These are phyloP conservation scores for Trisateles emortualis DNA, from an alignment of 2,888 invertebrate species.

Conservation along the genomic window DNA sequence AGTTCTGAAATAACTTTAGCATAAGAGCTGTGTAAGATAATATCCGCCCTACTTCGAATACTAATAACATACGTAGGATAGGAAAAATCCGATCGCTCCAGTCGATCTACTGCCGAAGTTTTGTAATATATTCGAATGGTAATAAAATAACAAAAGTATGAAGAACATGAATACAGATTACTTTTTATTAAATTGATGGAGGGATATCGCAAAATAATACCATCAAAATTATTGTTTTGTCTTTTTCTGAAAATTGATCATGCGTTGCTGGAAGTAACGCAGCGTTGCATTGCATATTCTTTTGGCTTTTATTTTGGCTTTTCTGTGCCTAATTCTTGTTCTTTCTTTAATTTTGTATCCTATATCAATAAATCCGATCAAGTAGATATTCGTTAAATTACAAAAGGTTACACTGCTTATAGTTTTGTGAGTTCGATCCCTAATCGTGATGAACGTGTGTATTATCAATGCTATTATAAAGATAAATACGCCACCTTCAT, in stretches of 20 bases:
- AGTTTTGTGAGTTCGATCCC: no score
- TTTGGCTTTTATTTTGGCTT: no score
- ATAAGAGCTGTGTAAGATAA: constrained; percentile 6
- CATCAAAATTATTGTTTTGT: constrained; percentile 2
- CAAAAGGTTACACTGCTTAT: no score
- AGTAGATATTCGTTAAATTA: no score
- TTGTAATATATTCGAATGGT: not conserved
- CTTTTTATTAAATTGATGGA: not conserved
- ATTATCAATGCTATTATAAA: no score
- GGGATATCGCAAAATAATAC: not conserved
- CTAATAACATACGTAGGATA: constrained; percentile 17
- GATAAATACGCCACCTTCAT: no score
- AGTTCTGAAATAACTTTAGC: constrained; percentile 19
- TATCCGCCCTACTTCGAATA: constrained; percentile 20
- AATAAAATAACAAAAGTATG: constrained; percentile 1
- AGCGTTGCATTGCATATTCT: no score
- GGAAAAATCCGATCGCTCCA: constrained; percentile 8
- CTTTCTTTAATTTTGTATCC: no score
- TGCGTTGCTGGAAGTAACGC: constrained; percentile 7
- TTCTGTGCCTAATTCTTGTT: no score
- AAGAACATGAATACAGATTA: not conserved
- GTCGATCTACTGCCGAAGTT: constrained; percentile 8
- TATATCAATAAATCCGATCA: no score
- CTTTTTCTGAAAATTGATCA: not conserved
- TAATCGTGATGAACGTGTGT: no score